These are phyloP conservation scores for Standfussiana lucernea DNA, from an alignment of 2,888 invertebrate species.

Conservation along the genomic window DNA sequence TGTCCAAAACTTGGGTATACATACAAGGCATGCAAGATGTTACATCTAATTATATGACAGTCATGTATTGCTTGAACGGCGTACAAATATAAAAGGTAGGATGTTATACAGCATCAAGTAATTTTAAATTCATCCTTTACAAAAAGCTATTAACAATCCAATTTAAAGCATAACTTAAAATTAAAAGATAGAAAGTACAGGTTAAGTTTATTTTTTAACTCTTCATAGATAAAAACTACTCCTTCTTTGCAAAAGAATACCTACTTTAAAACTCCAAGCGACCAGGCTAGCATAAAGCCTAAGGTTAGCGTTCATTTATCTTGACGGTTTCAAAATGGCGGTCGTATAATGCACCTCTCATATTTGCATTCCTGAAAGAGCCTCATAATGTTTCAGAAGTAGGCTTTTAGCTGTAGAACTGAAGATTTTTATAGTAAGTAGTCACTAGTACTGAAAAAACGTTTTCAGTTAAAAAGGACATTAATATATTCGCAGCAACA, in stretches of 20 bases:
- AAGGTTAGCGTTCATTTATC: conserved; percentile 62
- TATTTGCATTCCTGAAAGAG: conserved; percentile 69
- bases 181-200: too few species aligned
- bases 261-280: conserved; percentile 20
- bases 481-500: not conserved
- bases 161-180: too few species aligned
- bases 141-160: too few species aligned
- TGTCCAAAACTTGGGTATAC: too few species aligned
- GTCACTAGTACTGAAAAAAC: not conserved
- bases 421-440: conserved; percentile 17
- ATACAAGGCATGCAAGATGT: too few species aligned
- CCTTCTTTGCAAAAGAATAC: not conserved
- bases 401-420: conserved; percentile 58
- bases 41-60: too few species aligned
- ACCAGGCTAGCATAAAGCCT: conserved; percentile 43
- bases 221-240: not conserved
- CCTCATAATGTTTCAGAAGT: conserved; percentile 54
- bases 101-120: too few species aligned
- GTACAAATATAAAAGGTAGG: too few species aligned
- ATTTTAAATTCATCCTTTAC: too few species aligned
- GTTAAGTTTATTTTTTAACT: not conserved
- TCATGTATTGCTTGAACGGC: too few species aligned
- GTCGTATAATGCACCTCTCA: conserved; percentile 63
- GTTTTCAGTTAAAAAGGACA: not conserved
- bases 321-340: conserved; percentile 59